These are phyloP conservation scores for Ylistrum balloti DNA, from an alignment of 1,140 invertebrate genomes.

Conservation along the genomic window DNA sequence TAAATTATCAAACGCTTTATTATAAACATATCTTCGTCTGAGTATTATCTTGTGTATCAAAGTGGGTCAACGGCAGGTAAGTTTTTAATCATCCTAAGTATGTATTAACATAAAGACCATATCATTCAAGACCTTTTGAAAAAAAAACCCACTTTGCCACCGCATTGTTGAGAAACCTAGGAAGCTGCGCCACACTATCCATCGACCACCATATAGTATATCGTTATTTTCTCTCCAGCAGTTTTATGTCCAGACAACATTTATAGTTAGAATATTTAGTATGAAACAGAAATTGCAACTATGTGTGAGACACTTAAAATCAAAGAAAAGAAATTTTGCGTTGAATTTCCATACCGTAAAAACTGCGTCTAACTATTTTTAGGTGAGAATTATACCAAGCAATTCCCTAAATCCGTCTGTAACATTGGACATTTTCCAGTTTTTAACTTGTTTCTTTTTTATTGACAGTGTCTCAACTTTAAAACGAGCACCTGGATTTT, in stretches of 20 bases:
- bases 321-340: not conserved
- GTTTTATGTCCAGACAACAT: not conserved
- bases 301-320: not conserved
- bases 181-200: not conserved
- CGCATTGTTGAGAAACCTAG: not conserved
- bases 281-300: not conserved
- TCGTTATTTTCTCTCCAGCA: not conserved
- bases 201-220: not conserved
- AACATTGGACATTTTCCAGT: constrained; percentile 34
- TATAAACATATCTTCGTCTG: not conserved
- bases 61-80: not conserved
- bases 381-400: not conserved
- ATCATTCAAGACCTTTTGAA: not conserved
- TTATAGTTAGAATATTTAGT: not conserved
- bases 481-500: constrained; percentile 38
- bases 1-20: no score
- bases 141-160: not conserved
- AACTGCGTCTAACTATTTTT: not conserved
- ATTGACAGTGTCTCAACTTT: constrained; percentile 39
- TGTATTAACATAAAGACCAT: not conserved
- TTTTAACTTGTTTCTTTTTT: constrained; percentile 28
- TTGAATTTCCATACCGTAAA: not conserved
- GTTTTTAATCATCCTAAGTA: not conserved
- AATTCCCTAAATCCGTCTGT: not conserved
- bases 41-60: not conserved